Evolutionary conservation across 1,140 invertebrate genomes (phyloP), one percentile per base, ranked within the genome.

Genomic region (Sinella curviseta): DNA sequence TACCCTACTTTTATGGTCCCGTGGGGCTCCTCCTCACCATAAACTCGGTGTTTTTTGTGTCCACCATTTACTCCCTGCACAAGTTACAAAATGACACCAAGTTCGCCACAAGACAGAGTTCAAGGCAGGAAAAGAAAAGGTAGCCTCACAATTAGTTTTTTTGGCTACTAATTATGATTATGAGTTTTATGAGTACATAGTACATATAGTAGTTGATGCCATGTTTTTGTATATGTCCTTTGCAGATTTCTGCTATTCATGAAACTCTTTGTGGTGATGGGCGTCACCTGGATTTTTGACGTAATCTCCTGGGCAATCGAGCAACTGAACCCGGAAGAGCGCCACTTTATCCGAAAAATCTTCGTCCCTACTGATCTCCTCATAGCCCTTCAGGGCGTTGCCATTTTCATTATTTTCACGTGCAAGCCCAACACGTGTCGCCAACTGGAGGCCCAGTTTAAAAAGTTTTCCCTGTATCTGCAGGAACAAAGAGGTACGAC

Each of bases 1-100:
- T 91, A 81, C 89, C 89, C 1, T 91, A 91, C 82, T 91, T 92
- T 82, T 92, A 91, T 84, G 88, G 89, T 1, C 90, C 90, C 0
- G 87, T 91, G 2, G 90, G 90, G 0, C 78, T 90, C 8, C 88
- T 92, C 4, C 78, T 84, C 1, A 65, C 65, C 34, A 60, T 84
- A 14, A 81, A 84, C 35, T 73, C 73, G 16, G 34, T 81, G 0
- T 82, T 84, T 67, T 84, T 84, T 55, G 55, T 84, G 16, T 81
- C 76, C 57, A 84, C 83, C 34, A 82, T 84, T 65, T 82, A 74
- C 48, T 84, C 83, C 3, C 74, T 84, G 24, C 78, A 82, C 35
- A 82, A 84, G 77, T 24, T 82, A 17, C 83, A 84, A 70, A 78
- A 81, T 36, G 83, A 80, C 30, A 82, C 82, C 20, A 81, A 79